Evolutionary conservation across 2,797 vertebrate genomes (phyloP), one percentile per base, ranked within the genome.

Genomic region (Poecilia velifera): DNA sequence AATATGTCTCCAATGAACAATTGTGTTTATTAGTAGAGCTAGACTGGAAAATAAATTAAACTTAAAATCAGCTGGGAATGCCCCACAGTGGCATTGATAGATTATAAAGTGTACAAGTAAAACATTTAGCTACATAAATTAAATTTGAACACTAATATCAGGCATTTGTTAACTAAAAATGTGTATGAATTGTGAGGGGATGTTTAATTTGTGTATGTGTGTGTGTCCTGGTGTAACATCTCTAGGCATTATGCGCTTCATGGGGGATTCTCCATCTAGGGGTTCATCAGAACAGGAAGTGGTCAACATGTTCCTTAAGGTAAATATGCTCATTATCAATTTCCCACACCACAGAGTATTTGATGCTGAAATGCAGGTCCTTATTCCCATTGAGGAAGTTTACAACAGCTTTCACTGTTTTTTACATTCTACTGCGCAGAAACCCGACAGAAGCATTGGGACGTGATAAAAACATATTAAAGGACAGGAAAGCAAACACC

Each of bases 221-320:
- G 77, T 51, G 4, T 82, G 66, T 77, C 14, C 76, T 14, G 46
- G 74, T 91, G 77, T 84, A 1, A 36, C 81, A 76, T 88, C 25
- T 89, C 84, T 84, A 99, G 98, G 94, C 0, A 95, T 97, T 78
- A 99, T 99, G 98, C 98, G 96, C 85, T 99, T 99, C 93, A 99
- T 99, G 98, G 98, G 98, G 0, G 98, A 99, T 59, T 92, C 95
- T 57, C 95, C 97, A 0, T 83, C 94, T 55, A 95, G 95, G 76
- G 97, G 97, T 1, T 95, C 96, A 76, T 96, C 96, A 0, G 98
- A 99, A 76, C 95, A 97, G 86, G 98, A 99, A 0, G 85, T 95
- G 2, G 83, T 98, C 90, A 96, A 94, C 88, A 92, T 91, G 39
- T 95, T 99, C 85, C 95, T 99, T 70, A 99, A 98, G 97, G 98